phyloP scores from a whole-genome alignment of 2,113 vertebrate genomes.

The Polypterus bichir region DNA sequence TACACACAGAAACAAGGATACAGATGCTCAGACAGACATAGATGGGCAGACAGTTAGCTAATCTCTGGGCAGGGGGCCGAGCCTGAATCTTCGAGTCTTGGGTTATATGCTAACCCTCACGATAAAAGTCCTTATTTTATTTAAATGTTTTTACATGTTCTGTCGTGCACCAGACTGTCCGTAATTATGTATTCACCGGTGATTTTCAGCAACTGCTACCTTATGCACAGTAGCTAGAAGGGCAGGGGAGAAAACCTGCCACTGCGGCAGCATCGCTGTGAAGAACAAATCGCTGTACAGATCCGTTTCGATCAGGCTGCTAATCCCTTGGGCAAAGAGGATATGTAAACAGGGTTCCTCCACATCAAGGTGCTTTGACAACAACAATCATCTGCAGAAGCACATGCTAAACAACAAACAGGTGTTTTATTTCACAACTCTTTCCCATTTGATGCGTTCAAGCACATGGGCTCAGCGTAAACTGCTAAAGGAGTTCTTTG shows the following conservation, averaged over 20 bases:
- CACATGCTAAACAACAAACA: constrained; percentile 77
- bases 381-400: constrained; percentile 77
- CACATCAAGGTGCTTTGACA: constrained; percentile 74
- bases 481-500: constrained; percentile 66
- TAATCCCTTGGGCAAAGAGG: constrained; percentile 63
- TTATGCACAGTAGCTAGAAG: constrained; percentile 55
- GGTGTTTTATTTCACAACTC: constrained; percentile 80
- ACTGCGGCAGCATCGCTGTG: constrained; percentile 48
- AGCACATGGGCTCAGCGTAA: constrained; percentile 54
- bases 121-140: no score
- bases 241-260: neutral
- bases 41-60: no score
- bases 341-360: constrained; percentile 67
- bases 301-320: constrained; percentile 64
- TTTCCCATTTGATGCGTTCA: constrained; percentile 60
- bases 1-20: neutral
- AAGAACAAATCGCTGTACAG: constrained; percentile 63
- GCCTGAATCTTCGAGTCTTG: no score
- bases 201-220: constrained; percentile 68
- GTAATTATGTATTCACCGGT: constrained; percentile 63
- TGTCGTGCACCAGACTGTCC: constrained; percentile 52
- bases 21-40: neutral
- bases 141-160: constrained; percentile 30
- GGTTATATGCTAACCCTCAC: no score
- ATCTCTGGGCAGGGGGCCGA: no score